Evolutionary conservation across 2,113 vertebrate species (phyloP).

Genomic region (Pteropus alecto): DNA sequence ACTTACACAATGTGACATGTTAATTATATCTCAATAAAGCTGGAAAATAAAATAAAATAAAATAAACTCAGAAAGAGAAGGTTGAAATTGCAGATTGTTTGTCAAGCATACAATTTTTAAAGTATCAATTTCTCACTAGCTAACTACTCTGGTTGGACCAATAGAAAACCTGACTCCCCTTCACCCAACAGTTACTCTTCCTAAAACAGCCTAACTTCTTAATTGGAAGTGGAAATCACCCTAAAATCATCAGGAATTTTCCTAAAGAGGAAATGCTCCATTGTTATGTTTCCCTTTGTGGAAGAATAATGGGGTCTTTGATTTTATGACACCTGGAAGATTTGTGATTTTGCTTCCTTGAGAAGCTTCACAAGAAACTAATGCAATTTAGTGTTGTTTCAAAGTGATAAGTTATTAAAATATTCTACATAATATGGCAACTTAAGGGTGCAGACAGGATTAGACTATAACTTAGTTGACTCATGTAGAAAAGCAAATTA

Average conservation of each 20-base stretch:
- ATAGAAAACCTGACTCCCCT: background rate
- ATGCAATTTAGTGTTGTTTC: constrained; percentile 7
- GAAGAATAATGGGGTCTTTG: constrained; percentile 15
- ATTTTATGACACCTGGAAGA: constrained; percentile 17
- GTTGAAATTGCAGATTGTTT: background rate
- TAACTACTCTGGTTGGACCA: background rate
- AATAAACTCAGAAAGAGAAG: background rate
- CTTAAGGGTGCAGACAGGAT: background rate
- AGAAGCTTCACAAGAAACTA: constrained; percentile 4
- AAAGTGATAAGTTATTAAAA: background rate
- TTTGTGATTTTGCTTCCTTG: constrained; percentile 5
- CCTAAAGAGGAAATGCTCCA: background rate
- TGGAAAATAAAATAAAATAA: background rate
- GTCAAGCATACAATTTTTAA: background rate
- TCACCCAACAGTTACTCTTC: background rate
- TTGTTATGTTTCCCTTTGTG: background rate
- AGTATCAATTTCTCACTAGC: background rate
- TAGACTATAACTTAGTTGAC: background rate
- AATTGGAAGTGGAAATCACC: constrained; percentile 44
- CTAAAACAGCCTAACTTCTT: constrained; percentile 30
- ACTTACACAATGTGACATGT: background rate
- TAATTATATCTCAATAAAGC: background rate
- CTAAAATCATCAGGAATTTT: constrained; percentile 38
- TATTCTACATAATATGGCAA: background rate
- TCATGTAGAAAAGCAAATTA: background rate